Base-by-base conservation (phyloP, 1,140 invertebrate genomes). In the Harpegnathos saltator region DNA sequence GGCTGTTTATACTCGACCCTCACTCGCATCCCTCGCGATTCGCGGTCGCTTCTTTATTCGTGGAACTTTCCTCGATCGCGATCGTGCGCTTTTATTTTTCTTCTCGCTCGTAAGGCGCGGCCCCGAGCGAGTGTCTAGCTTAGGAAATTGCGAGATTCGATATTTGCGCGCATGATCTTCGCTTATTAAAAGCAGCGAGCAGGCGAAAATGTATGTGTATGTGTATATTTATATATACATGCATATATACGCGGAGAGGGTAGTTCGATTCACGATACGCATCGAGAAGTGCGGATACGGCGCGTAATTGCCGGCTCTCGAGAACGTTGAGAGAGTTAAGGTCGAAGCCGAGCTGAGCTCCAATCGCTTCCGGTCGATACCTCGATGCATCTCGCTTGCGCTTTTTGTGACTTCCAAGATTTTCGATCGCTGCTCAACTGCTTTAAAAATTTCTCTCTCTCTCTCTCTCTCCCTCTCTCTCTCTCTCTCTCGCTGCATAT, bases 1-100 rank as follows among this genome's bases (percentile, higher is more conserved):
- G 52, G 65, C 65, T 80, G 75, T 71, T 80, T 80, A 54, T 80
- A 80, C 58, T 80, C 52, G 65, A 11, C 33, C 52, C 52, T 80
- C 54, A 71, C 52, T 44, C 52, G 17, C 75, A 71, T 15, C 65
- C 63, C 75, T 77, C 65, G 75, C 75, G 24, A 33, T 1, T n/a
- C 75, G 52, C 52, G 65, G 65, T 59, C 15, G 65, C n/a, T 80
- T 69, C 75, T 80, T 69, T 44, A 44, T 80, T 80, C 66, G 52
- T 33, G 58, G 12, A 12, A 58, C 75, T 71, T 71, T n/a, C 7
- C 44, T n/a, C n/a, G n/a, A n/a, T n/a, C 33, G 26, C 33, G 29
- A 17, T 58, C 63, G 75, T 71, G 58, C 58, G 54, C 65, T 71
- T 80, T 71, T 69, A 80, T 80, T 69, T 69, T 80, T 44, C 52